Percentiles rank a stretch among this genome's conserved stretches.
Conservation (phyloP, 2,797 vertebrate species). For the Halcyon chelicuti region DNA sequence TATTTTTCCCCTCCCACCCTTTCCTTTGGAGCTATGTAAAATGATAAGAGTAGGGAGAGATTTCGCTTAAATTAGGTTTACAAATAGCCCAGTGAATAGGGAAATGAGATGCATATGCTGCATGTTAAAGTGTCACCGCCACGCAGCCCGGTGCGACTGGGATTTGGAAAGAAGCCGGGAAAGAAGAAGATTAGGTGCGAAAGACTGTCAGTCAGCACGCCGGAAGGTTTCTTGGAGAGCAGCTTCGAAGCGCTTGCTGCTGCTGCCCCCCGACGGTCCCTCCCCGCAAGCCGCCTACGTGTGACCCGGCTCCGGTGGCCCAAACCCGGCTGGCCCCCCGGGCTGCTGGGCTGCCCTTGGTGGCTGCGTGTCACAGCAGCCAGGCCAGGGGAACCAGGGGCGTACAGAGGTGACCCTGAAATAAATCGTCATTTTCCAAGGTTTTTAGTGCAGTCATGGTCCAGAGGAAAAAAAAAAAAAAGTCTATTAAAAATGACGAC, state of each 20-base stretch:
- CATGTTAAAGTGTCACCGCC: background rate
- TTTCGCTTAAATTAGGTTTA: conserved; percentile 50
- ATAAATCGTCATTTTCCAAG: background rate
- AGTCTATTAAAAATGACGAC: conserved; percentile 23
- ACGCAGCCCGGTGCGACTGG: background rate
- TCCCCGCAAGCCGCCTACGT: background rate
- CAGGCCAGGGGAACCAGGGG: background rate
- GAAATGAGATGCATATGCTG: conserved; percentile 46
- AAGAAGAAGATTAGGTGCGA: background rate
- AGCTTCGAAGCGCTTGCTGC: background rate
- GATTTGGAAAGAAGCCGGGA: conserved; percentile 19
- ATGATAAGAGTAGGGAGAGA: background rate
- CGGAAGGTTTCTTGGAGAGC: background rate
- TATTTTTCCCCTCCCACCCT: background rate
- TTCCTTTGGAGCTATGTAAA: background rate
- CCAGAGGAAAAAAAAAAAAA: background rate
- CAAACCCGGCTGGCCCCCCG: background rate
- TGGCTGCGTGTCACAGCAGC: background rate
- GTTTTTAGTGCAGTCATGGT: background rate
- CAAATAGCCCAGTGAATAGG: conserved; percentile 53
- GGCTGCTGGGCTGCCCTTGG: background rate
- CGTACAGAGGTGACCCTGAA: background rate
- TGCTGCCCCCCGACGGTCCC: conserved; percentile 61
- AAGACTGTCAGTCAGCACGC: background rate
- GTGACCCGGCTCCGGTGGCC: too few relatives aligned